Percentiles rank a stretch among this genome's conserved stretches.
These are phyloP conservation scores for Clarias platycephalus DNA, from an alignment of 2,797 vertebrate genomes.

Conservation along the genomic window DNA sequence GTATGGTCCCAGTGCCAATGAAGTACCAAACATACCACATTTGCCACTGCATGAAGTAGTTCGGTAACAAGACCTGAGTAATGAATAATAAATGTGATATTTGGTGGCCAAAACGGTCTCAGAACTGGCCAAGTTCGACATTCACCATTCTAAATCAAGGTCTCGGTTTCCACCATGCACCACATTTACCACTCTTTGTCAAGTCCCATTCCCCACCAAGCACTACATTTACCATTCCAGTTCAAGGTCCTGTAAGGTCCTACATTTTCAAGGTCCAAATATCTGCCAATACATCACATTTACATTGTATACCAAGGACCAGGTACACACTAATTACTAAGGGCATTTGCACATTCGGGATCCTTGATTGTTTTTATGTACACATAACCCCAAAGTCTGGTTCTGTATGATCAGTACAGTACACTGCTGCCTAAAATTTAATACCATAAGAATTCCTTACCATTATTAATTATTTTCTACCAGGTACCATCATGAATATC, in stretches of 20 bases:
- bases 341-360: no score
- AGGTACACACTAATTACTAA: not conserved
- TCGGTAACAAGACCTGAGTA: not conserved
- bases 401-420: no score
- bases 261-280: no score
- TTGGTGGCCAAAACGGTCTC: not conserved
- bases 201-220: not conserved
- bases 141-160: not conserved
- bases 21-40: not conserved
- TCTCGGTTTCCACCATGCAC: not conserved
- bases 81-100: not conserved
- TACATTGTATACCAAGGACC: not conserved
- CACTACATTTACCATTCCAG: not conserved
- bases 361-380: no score
- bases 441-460: not conserved
- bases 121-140: not conserved
- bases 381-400: no score
- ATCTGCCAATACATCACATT: not conserved
- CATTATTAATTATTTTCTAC: not conserved
- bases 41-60: not conserved
- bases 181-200: not conserved
- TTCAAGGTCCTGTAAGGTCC: no score
- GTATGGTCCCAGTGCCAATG: not conserved
- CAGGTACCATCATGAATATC: not conserved
- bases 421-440: not conserved